Base-by-base conservation (phyloP, 2,797 vertebrate species). In the Rhinatrema bivittatum region DNA sequence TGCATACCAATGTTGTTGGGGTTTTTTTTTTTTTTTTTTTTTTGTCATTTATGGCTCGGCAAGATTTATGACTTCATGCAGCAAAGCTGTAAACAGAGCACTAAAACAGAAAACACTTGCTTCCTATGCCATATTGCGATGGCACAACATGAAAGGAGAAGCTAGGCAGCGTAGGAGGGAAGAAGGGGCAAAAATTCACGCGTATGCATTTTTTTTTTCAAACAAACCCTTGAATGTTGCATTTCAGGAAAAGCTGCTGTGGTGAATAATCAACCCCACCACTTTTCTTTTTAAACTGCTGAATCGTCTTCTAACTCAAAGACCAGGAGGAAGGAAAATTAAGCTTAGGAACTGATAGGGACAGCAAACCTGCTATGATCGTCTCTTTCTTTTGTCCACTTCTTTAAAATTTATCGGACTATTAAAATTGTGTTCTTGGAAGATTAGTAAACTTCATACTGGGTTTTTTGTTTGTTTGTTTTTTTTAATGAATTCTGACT, bases 261-360 rank as follows among this genome's bases (percentile, higher is more conserved):
- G 84, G 88, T 81, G 90, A 95, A 94, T 91, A 85, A 93, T 93
- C 92, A 85, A 91, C 89, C 76, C 73, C 76, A 82, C 87, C 83
- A 91, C 90, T 80, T 85, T 82, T 65, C 80, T 80, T 62, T 70
- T 63, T 64, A 72, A 93, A 92, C 72, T 81, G 90, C 91, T 93
- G 92, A 97, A 22, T 16, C 11, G 11, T 42, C 27, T 18, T 18
- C 26, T 34, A 28, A 32, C 33, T 23, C 18, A 12, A 29, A 26
- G 28, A n/a, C n/a, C n/a, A n/a, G n/a, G n/a, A n/a, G n/a, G n/a
- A n/a, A n/a, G n/a, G n/a, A n/a, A n/a, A n/a, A n/a, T n/a, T n/a
- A n/a, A n/a, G n/a, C n/a, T n/a, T n/a, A n/a, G n/a, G n/a, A n/a
- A n/a, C n/a, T n/a, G n/a, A n/a, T n/a, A n/a, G n/a, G n/a, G n/a